A percentile compares a stretch with the other conserved stretches of the same genome.
Conservation (phyloP, 1,140 invertebrate species). For the Prorops nasuta region DNA sequence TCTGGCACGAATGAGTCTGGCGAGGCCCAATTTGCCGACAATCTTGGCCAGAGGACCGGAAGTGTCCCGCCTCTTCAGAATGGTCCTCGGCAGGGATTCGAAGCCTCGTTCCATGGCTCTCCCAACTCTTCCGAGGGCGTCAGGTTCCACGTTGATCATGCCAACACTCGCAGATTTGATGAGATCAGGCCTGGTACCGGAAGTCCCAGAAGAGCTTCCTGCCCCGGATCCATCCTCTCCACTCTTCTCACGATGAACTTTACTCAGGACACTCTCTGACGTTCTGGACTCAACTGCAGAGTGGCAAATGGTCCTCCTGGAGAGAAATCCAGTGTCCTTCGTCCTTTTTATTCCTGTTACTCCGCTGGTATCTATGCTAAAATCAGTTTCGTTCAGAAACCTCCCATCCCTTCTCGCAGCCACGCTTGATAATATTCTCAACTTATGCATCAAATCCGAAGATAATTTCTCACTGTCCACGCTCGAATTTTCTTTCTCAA, state of each 20-base stretch:
- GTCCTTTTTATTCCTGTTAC: constrained; percentile 22
- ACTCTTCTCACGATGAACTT: not conserved
- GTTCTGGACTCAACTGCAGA: constrained; percentile 8
- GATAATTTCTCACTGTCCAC: constrained; percentile 9
- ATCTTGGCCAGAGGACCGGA: constrained; percentile 49
- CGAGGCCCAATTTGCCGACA: constrained; percentile 64
- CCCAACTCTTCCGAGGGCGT: constrained; percentile 57
- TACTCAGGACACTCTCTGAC: not conserved
- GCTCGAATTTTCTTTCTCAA: no score
- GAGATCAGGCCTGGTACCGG: constrained; percentile 31
- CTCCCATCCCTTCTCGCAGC: constrained; percentile 18
- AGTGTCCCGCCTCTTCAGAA: constrained; percentile 25
- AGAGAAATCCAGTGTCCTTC: constrained; percentile 36
- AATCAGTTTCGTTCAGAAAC: not conserved
- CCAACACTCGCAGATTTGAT: constrained; percentile 71
- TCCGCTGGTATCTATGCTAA: not conserved
- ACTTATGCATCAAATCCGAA: constrained; percentile 28
- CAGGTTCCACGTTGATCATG: constrained; percentile 67
- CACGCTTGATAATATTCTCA: constrained; percentile 20
- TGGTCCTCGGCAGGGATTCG: constrained; percentile 43
- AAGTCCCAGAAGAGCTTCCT: not conserved
- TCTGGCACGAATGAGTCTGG: constrained; percentile 54
- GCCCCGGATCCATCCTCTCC: not conserved
- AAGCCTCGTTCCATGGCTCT: constrained; percentile 36
- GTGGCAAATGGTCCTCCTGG: constrained; percentile 22